Base-by-base conservation (phyloP, 2,797 vertebrate species). In the Nothura maculosa region DNA sequence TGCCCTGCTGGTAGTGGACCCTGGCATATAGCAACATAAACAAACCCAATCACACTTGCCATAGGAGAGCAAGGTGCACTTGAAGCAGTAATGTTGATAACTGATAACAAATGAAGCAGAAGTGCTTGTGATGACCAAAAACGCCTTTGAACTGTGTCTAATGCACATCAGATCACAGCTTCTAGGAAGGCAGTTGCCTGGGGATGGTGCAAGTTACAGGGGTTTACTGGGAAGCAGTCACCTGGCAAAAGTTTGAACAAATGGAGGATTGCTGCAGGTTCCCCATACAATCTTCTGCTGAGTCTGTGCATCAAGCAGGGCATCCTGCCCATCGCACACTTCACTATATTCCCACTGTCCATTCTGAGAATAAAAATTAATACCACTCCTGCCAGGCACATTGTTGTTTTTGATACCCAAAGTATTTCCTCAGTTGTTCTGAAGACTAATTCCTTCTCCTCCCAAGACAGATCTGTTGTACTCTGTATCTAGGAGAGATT, bases 51-150 rank as follows among this genome's bases (percentile, higher is more conserved):
- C 21, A 38, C 14, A 24, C 60, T 27, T 66, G 24, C 30, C 27
- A 21, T 55, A 73, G 66, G 3, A 57, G 6, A 84, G 50, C 17
- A 79, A 94, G 63, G 72, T 48, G 48, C 77, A 38, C 21, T 55
- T 27, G 3, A 92, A 79, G 60, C 22, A 67, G 38, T 34, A 50
- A 79, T 22, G 24, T 34, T 88, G 0, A 0, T 21, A 69, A 66
- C 81, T 68, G 42, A 90, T 13, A 80, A 43, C 13, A 86, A 93
- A 84, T 70, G 36, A 70, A 84, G 87, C 75, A 84, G 90, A 93
- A 95, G 32, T 15, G 17, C 22, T 88, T 57, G 27, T 42, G 52
- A 32, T 48, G 40, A 79, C 47, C 47, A 92, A 74, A 88, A 85
- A 30, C 15, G 10, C 36, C 43, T 73, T 50, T 92, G 61, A 86